Conservation (phyloP, 2,797 vertebrate genomes). For the Miichthys miiuy region DNA sequence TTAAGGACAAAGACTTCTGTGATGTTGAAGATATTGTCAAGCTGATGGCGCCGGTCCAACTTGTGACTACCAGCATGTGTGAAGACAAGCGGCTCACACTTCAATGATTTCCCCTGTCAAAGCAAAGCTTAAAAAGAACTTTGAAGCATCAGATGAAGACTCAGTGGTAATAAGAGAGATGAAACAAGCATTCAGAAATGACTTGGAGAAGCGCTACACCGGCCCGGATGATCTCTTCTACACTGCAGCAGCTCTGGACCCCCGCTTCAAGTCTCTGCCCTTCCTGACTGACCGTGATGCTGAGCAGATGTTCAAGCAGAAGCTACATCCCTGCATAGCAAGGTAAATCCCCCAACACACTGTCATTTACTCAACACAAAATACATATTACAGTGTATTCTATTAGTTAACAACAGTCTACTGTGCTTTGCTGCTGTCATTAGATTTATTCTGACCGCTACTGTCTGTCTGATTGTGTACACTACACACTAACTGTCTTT, state of each 20-base stretch:
- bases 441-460: no score
- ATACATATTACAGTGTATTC: no score
- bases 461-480: no score
- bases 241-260: neutral
- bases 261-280: slow-evolving; percentile 4
- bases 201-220: slow-evolving; percentile 18
- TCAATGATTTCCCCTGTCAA: neutral
- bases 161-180: slow-evolving; percentile 3
- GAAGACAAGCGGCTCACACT: neutral
- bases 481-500: no score
- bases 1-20: slow-evolving; percentile 5
- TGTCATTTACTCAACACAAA: no score
- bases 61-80: neutral
- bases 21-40: slow-evolving; percentile 7
- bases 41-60: slow-evolving; percentile 8
- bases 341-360: neutral
- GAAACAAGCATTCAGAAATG: neutral
- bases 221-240: slow-evolving; percentile 11
- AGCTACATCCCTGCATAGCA: neutral
- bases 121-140: neutral
- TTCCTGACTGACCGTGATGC: slow-evolving; percentile 17
- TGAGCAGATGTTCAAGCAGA: neutral
- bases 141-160: slow-evolving; percentile 4
- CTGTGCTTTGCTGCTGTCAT: no score
- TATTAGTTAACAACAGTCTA: no score